Percentiles rank a stretch among this genome's conserved stretches.
phyloP scores from a whole-genome alignment of 2,113 vertebrate genomes.

The Oryzias javanicus region DNA sequence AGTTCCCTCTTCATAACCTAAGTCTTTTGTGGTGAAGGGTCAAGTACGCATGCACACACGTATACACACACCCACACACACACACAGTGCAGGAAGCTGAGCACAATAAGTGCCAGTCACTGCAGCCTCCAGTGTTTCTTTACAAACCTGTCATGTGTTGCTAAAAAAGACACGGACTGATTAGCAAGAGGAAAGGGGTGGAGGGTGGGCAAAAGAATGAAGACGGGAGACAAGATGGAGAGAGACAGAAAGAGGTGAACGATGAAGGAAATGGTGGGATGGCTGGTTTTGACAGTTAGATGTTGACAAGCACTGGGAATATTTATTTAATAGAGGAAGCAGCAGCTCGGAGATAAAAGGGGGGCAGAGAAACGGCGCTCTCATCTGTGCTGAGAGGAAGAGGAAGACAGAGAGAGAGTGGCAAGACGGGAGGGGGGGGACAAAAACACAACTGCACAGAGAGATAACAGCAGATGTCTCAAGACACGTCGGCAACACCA shows the following conservation, averaged over 20 bases:
- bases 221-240: conserved; percentile 40
- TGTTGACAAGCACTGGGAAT: conserved; percentile 48
- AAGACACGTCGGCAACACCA: conserved; percentile 17
- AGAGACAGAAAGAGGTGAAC: conserved; percentile 6
- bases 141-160: conserved; percentile 60
- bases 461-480: conserved; percentile 23
- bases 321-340: conserved; percentile 51
- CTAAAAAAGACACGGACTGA: conserved; percentile 57
- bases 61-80: conserved; percentile 17
- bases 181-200: conserved; percentile 28
- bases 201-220: conserved; percentile 23
- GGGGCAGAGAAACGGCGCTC: conserved; percentile 19
- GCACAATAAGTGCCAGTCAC: conserved; percentile 65
- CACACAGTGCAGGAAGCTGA: conserved; percentile 55
- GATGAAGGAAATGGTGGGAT: conserved; percentile 18
- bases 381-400: conserved; percentile 21
- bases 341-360: conserved; percentile 22
- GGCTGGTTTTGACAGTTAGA: conserved; percentile 53
- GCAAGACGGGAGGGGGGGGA: conserved; percentile 2
- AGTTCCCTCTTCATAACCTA: conserved; percentile 51
- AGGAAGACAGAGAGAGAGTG: conserved; percentile 7
- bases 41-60: conserved; percentile 41
- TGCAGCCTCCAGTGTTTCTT: conserved; percentile 57
- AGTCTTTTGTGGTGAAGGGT: conserved; percentile 56
- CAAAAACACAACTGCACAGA: conserved; percentile 17